phyloP scores from a whole-genome alignment of 1,140 invertebrate genomes.

The Diachasma alloeum region DNA sequence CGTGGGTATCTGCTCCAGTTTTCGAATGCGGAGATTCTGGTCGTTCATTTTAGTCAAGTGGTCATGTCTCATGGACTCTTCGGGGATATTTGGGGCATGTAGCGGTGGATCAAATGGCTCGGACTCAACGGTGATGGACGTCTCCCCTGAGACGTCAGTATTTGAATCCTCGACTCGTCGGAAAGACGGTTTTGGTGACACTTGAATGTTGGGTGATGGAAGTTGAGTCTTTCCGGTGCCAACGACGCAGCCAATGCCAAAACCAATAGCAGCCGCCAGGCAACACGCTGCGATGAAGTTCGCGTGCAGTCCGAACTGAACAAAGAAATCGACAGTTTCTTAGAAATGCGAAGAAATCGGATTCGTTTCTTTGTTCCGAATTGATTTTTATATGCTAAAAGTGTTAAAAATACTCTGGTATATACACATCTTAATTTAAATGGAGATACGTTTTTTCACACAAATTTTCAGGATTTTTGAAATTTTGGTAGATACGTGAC shows the following conservation, averaged over 20 bases:
- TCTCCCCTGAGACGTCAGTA: neutral
- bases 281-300: slow-evolving; percentile 25
- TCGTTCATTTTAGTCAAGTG: neutral
- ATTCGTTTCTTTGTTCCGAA: too few species aligned
- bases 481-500: too few species aligned
- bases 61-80: neutral
- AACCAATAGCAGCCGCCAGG: slow-evolving; percentile 23
- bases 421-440: too few species aligned
- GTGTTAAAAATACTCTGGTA: too few species aligned
- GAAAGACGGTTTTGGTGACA: neutral
- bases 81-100: neutral
- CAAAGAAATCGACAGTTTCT: too few species aligned
- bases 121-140: neutral
- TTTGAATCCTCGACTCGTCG: neutral
- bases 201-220: slow-evolving; percentile 7
- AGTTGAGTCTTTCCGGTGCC: slow-evolving; percentile 1
- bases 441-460: neutral
- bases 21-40: neutral
- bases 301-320: slow-evolving; percentile 9
- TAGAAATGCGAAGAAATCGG: too few species aligned
- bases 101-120: neutral
- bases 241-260: slow-evolving; percentile 23
- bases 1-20: neutral
- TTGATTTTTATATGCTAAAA: too few species aligned
- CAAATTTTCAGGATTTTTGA: too few species aligned